Evolutionary conservation across 1,140 invertebrate species (phyloP).

Genomic region (Stenopsyche tienmushanensis): DNA sequence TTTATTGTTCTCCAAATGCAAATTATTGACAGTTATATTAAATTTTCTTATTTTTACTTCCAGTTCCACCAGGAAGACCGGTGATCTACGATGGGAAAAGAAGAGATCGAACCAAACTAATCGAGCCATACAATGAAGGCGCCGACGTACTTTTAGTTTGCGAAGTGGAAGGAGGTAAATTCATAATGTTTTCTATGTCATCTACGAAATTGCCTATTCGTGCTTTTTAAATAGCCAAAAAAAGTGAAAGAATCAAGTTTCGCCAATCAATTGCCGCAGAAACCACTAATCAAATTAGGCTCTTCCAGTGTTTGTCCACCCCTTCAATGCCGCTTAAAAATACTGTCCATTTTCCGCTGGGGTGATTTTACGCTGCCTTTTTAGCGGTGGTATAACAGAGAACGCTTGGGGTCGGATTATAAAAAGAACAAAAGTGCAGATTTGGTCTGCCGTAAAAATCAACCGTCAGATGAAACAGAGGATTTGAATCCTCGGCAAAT

Average conservation of each 20-base stretch:
- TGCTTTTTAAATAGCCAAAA: too few relatives aligned
- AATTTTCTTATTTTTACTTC: conserved; percentile 46
- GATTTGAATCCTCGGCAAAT: conserved; percentile 2
- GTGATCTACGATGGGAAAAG: conserved; percentile 82
- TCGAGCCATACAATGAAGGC: conserved; percentile 86
- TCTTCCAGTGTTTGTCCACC: too few relatives aligned
- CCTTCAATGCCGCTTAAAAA: too few relatives aligned
- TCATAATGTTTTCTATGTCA: background rate
- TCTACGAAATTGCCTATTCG: background rate
- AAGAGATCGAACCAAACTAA: conserved; percentile 73
- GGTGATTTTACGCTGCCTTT: too few relatives aligned
- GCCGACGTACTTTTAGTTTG: conserved; percentile 79
- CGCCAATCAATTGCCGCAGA: too few relatives aligned
- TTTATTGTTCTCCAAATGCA: too few relatives aligned
- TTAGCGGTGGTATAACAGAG: too few relatives aligned
- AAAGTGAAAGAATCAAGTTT: too few relatives aligned
- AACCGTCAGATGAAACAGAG: background rate
- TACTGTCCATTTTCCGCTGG: too few relatives aligned
- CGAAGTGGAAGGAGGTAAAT: conserved; percentile 84
- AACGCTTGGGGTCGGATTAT: background rate
- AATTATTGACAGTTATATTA: too few relatives aligned
- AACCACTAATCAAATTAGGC: too few relatives aligned
- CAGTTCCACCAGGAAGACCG: conserved; percentile 81
- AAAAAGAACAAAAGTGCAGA: background rate
- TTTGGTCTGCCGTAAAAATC: background rate